Percentiles rank a stretch among this genome's conserved stretches.
Evolutionary conservation across 2,113 vertebrate genomes (phyloP).

Genomic region (Pteropus alecto): DNA sequence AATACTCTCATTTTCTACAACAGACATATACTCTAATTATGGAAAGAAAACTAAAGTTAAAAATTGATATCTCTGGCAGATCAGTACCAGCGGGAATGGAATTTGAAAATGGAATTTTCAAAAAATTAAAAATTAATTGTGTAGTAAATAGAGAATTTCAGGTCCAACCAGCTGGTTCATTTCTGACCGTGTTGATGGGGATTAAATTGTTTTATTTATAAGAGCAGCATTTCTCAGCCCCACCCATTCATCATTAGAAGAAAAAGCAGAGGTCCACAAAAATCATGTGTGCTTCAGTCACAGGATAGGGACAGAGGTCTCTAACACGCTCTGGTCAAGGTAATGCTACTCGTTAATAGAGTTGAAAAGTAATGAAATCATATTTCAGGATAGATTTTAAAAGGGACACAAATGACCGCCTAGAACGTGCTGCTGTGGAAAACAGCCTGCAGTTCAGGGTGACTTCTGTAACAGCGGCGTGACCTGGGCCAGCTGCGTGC

Average conservation of each 20-base stretch:
- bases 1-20: neutral
- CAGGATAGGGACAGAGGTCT: neutral
- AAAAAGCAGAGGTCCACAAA: neutral
- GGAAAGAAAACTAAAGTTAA: neutral
- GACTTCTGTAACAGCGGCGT: rapidly evolving
- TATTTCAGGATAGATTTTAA: neutral
- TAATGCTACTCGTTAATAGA: rapidly evolving
- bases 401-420: neutral
- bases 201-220: neutral
- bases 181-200: neutral
- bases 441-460: rapidly evolving
- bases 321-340: neutral
- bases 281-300: rapidly evolving
- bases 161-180: neutral
- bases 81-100: rapidly evolving
- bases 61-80: neutral
- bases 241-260: neutral
- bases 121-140: neutral
- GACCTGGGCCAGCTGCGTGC: rapidly evolving
- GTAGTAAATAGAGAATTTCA: neutral
- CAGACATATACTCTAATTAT: neutral
- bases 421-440: rapidly evolving
- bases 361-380: too few relatives aligned
- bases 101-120: neutral
- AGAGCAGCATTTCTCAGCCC: neutral